Evolutionary conservation across 2,113 vertebrate genomes (phyloP).

Genomic region (Phodopus roborovskii): DNA sequence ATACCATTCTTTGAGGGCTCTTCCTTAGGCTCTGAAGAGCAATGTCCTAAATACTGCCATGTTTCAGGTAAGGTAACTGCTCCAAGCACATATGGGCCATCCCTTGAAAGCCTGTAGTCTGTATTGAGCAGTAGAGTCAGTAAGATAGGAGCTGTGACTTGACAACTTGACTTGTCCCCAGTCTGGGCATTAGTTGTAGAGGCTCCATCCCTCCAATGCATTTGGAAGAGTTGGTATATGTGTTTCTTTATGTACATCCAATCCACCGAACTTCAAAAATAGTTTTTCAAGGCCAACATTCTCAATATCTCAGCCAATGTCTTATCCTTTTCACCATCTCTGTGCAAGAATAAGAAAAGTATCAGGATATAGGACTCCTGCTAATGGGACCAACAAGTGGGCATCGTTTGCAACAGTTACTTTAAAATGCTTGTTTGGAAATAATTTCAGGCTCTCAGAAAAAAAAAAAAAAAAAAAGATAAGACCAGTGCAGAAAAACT

Average conservation of each 20-base stretch:
- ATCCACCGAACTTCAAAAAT: background rate
- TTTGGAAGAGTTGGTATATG: constrained; percentile 2
- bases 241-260: background rate
- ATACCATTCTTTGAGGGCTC: fast-evolving
- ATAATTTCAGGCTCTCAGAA: background rate
- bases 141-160: background rate
- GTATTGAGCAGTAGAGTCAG: background rate
- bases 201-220: background rate
- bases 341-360: background rate
- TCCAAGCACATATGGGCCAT: background rate
- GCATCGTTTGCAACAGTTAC: background rate
- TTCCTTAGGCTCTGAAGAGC: background rate
- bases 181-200: background rate
- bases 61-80: background rate
- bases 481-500: background rate
- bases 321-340: background rate
- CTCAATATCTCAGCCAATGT: background rate
- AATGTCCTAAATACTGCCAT: background rate
- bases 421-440: background rate
- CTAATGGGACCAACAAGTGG: background rate
- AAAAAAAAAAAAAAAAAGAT: background rate
- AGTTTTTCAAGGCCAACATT: background rate
- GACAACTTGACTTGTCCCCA: background rate
- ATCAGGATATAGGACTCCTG: background rate
- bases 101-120: background rate